Evolutionary conservation across 2,888 invertebrate genomes (phyloP), one percentile per base, ranked within the genome.

Genomic region (Noctua janthina): DNA sequence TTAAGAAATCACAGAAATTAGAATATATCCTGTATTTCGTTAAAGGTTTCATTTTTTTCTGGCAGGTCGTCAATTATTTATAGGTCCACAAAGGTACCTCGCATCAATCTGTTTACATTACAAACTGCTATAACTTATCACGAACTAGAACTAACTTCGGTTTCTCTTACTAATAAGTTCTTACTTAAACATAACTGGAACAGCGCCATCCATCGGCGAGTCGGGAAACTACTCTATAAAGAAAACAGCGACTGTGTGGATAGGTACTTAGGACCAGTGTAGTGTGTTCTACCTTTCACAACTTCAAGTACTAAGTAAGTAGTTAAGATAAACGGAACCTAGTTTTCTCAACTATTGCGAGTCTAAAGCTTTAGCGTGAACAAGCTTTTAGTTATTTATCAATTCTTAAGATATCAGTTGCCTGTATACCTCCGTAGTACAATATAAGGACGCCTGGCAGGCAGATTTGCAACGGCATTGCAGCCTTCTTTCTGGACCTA

Each of bases 131-230:
- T 74, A 80, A 84, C 59, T 87, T 87, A 62, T 64, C 81, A 87
- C 76, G 81, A 85, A 74, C 85, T 49, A 76, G 78, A 85, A 71
- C 85, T 49, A 74, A 74, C 84, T 84, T 74, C 5, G 20, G 85
- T 86, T 87, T 87, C 86, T 76, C 78, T 87, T 74, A 68, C 85
- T 86, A 76, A 87, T 81, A 86, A 87, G 74, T 86, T 87, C 1
- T 1, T 15, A 87, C 76, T 84, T 73, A 81, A 85, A 87, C 87
- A 73, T 77, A 87, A 87, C 81, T 84, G 83, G n/a, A 70, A 59
- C 74, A 66, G 8, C 70, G 87, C 81, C 85, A 86, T 86, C 88
- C 78, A 81, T 74, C 49, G 81, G 75, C 46, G 43, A 71, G 74
- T 54, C 5, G 39, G 35, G 67, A 15, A 77, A 84, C 75, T 81